Conservation (phyloP, 2,113 vertebrate genomes). For the Casuarius casuarius region DNA sequence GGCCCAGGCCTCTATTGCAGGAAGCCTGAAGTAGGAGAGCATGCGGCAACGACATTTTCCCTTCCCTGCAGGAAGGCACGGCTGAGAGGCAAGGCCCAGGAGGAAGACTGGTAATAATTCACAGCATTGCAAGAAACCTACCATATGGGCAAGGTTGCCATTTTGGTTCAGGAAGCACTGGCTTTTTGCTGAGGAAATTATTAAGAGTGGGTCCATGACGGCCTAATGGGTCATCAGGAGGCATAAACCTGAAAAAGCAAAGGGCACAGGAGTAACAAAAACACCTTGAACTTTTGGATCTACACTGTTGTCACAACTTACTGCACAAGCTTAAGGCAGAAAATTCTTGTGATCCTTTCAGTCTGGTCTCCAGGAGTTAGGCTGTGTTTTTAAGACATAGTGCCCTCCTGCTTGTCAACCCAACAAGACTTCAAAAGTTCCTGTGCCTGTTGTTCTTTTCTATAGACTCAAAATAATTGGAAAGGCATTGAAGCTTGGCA, state of each 20-base stretch:
- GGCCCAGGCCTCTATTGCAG: fast-evolving
- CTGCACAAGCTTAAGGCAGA: background rate
- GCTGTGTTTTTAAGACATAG: fast-evolving
- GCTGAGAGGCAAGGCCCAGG: background rate
- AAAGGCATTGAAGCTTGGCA: fast-evolving
- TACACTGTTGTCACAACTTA: background rate
- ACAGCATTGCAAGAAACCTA: conserved; percentile 28
- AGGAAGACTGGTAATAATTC: background rate
- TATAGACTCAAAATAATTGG: background rate
- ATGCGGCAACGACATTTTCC: fast-evolving
- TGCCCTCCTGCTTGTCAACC: background rate
- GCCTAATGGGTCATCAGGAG: conserved; percentile 91
- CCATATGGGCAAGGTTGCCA: conserved; percentile 89
- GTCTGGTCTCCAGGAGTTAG: background rate
- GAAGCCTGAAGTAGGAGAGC: background rate
- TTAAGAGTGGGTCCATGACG: conserved; percentile 86
- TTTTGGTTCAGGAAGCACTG: conserved; percentile 77
- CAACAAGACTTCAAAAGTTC: background rate
- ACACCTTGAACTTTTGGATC: background rate
- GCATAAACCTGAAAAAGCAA: conserved; percentile 87
- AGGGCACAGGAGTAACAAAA: background rate
- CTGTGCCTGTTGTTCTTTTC: background rate
- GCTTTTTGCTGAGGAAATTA: conserved; percentile 86
- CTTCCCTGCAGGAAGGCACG: fast-evolving
- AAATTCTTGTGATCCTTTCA: background rate